Evolutionary conservation across 2,888 invertebrate species (phyloP).

Genomic region (Drosophila rubida): DNA sequence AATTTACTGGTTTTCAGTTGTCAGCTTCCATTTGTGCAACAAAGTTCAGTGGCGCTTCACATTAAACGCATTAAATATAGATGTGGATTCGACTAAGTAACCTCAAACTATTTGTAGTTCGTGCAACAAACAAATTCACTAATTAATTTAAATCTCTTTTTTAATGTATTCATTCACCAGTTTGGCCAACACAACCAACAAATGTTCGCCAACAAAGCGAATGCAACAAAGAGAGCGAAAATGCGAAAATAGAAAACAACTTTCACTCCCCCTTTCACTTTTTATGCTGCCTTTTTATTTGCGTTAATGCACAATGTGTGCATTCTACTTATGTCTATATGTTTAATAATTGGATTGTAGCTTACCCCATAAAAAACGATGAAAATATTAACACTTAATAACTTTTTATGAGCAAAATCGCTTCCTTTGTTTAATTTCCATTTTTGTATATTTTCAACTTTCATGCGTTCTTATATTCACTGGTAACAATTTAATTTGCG

Average conservation of each 20-base stretch:
- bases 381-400: too few relatives aligned
- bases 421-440: too few relatives aligned
- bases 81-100: conserved; percentile 10
- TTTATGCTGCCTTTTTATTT: background rate
- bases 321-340: background rate
- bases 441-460: too few relatives aligned
- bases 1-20: conserved; percentile 1
- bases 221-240: background rate
- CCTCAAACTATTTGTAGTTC: conserved; percentile 23
- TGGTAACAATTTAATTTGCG: too few relatives aligned
- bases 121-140: conserved; percentile 19
- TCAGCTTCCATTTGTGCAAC: background rate
- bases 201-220: background rate
- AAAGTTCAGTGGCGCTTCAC: background rate
- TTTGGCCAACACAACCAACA: conserved; percentile 2
- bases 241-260: background rate
- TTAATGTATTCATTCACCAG: conserved; percentile 7
- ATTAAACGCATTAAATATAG: background rate
- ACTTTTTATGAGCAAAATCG: too few relatives aligned
- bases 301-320: background rate
- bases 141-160: conserved; percentile 23
- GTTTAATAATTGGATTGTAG: too few relatives aligned
- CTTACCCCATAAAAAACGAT: too few relatives aligned
- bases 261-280: background rate
- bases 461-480: too few relatives aligned